Evolutionary conservation across 92 coral and sea anemone genomes (phyloP), one percentile per base, ranked within the genome.

Genomic region (Nematostella vectensis): DNA sequence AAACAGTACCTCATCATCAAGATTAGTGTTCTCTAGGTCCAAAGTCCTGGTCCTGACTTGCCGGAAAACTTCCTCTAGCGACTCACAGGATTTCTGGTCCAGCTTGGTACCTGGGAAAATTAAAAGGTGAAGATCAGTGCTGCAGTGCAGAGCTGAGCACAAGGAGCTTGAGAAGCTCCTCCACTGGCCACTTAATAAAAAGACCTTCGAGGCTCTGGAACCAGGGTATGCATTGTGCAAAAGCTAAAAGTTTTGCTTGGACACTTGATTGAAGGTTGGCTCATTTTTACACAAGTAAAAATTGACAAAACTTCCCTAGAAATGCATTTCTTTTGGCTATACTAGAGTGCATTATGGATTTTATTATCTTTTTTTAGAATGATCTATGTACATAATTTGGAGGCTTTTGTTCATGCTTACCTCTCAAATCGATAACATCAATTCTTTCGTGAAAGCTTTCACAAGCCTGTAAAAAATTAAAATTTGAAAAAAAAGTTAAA

Each of bases 1-100:
- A n/a, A n/a, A 33, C 48, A 80, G 61, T 59, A 91, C 98, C 53
- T 91, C 98, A 78, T 91, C 98, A 31, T 91, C 98, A 39, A 91
- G 71, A 66, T 62, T 80, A 30, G 98, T 87, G 76, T 86, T 91
- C 56, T 91, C 98, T 26, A 91, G 75, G 55, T 91, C 98, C 37
- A 91, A 53, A 6, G 88, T 91, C 48, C 77, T 78, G 18, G 94
- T 80, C 67, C 87, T 80, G 20, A 91, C 96, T 66, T 83, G 74
- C 56, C 86, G 77, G 55, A 91, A 80, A 15, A 91, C 70, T 42
- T 91, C 98, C 53, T 91, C 98, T 30, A 91, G 37, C 24, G 98
- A 75, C 57, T 91, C 98, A 57, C 93, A 86, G 58, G 80, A 78
- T 67, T 72, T 78, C 25, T 38, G 25, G 52, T 91, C 98, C 31